phyloP scores from a whole-genome alignment of 1,140 invertebrate genomes.

The Chrysopa pallens region DNA sequence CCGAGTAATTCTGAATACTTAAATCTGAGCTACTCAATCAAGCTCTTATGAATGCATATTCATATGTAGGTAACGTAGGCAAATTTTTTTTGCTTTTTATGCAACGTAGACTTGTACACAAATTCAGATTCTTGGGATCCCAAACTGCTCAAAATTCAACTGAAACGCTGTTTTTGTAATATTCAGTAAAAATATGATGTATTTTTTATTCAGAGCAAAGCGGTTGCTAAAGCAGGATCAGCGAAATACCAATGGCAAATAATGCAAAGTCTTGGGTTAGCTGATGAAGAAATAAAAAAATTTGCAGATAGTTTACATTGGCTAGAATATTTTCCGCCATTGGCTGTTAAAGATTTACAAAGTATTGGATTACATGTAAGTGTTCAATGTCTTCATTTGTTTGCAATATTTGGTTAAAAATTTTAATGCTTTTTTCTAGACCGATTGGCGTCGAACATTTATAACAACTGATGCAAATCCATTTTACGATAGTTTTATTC shows the following conservation, averaged over 20 bases:
- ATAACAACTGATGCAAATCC: slow-evolving; percentile 97
- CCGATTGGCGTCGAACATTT: slow-evolving; percentile 93
- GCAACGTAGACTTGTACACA: too few species aligned
- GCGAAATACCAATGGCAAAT: slow-evolving; percentile 99
- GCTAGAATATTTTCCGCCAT: slow-evolving; percentile 91
- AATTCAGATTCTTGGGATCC: too few species aligned
- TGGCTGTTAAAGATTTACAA: slow-evolving; percentile 71
- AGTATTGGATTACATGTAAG: slow-evolving; percentile 77
- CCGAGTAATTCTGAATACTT: too few species aligned
- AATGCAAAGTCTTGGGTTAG: slow-evolving; percentile 82
- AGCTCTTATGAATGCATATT: too few species aligned
- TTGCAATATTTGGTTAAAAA: slow-evolving; percentile 6
- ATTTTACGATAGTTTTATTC: slow-evolving; percentile 94
- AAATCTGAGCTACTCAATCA: too few species aligned
- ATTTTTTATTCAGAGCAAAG: slow-evolving; percentile 57
- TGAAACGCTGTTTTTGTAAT: neutral
- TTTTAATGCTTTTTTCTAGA: slow-evolving; percentile 29
- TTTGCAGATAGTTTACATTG: slow-evolving; percentile 88
- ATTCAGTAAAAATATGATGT: neutral
- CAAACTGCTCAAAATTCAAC: too few species aligned
- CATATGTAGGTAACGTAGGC: too few species aligned
- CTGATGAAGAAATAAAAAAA: slow-evolving; percentile 77
- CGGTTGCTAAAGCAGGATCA: slow-evolving; percentile 74
- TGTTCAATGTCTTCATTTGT: slow-evolving; percentile 6
- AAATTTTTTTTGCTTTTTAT: too few species aligned